Conservation (phyloP, 2,888 invertebrate species). For the Beris chalybata region DNA sequence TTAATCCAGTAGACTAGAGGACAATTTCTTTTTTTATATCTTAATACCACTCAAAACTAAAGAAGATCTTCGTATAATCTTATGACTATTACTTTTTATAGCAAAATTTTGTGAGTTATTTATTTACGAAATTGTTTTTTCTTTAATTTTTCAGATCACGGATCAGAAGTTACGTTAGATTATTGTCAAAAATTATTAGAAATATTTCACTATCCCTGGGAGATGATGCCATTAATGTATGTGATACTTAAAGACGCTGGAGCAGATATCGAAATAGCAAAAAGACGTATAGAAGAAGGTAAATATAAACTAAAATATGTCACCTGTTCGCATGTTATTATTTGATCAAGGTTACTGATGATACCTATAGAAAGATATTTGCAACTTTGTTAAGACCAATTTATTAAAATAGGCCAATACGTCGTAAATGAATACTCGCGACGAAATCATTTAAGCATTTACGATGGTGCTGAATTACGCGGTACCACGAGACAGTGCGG, state of each 20-base stretch:
- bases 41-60: not conserved
- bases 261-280: constrained; percentile 74
- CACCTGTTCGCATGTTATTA: too few relatives aligned
- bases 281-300: constrained; percentile 78
- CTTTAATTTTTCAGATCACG: constrained; percentile 54
- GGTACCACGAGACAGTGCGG: constrained; percentile 79
- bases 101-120: too few relatives aligned
- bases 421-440: constrained; percentile 75
- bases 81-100: too few relatives aligned
- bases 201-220: constrained; percentile 77
- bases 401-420: constrained; percentile 63
- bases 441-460: constrained; percentile 74
- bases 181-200: constrained; percentile 75
- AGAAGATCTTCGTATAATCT: not conserved
- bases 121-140: not conserved
- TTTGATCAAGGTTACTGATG: too few relatives aligned
- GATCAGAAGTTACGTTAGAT: constrained; percentile 65
- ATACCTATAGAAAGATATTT: too few relatives aligned
- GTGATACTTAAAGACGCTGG: constrained; percentile 76
- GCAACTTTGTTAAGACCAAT: constrained; percentile 36
- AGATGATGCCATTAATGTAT: constrained; percentile 78
- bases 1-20: too few relatives aligned
- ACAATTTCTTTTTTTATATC: not conserved
- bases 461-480: constrained; percentile 73
- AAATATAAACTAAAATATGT: constrained; percentile 33